These are phyloP conservation scores for Florisuga fusca DNA, from an alignment of 2,797 vertebrate genomes.

Conservation along the genomic window DNA sequence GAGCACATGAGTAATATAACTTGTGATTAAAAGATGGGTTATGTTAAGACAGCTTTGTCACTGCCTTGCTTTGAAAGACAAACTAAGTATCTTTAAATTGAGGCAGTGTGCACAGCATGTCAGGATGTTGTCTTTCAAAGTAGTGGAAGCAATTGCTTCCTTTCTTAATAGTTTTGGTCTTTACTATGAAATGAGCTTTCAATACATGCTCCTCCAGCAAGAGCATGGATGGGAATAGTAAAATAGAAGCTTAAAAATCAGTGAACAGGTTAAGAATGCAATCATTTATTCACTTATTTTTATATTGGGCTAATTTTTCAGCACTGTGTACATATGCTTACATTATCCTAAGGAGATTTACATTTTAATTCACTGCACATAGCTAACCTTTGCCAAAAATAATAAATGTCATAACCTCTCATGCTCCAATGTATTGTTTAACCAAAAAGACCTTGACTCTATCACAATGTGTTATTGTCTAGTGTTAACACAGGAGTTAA, in stretches of 20 bases:
- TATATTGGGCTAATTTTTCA: constrained; percentile 20
- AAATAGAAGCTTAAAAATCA: constrained; percentile 20
- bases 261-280: background rate
- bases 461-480: background rate
- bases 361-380: constrained; percentile 36
- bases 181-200: constrained; percentile 26
- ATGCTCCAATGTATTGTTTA: background rate
- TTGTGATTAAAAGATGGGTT: background rate
- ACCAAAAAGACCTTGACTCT: background rate
- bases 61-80: background rate
- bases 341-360: constrained; percentile 14
- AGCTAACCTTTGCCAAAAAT: constrained; percentile 36
- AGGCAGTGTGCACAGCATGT: background rate
- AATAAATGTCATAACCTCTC: background rate
- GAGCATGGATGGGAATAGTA: background rate
- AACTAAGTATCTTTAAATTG: background rate
- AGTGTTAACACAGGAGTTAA: background rate
- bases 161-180: constrained; percentile 35
- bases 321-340: background rate
- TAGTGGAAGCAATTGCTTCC: background rate
- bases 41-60: background rate
- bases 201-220: constrained; percentile 30
- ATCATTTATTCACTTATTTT: background rate
- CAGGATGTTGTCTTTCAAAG: background rate
- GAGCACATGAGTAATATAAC: background rate